These are phyloP conservation scores for Sisor rabdophorus DNA, from an alignment of 2,113 vertebrate species.

Conservation along the genomic window DNA sequence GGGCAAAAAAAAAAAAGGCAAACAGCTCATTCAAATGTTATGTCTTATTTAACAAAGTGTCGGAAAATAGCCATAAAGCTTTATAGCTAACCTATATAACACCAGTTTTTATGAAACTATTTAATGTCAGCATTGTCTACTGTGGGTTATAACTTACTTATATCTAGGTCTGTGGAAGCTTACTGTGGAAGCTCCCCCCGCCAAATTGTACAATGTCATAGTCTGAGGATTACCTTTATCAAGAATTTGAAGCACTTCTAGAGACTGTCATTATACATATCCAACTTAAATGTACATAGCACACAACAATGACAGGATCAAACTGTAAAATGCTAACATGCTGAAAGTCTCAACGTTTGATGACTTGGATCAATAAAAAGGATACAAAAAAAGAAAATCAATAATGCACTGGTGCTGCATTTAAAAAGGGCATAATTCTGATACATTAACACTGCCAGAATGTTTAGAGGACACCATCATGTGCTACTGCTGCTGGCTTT, in stretches of 20 bases:
- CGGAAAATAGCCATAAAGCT: neutral
- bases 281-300: conserved; percentile 3
- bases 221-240: conserved; percentile 6
- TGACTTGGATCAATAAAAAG: conserved; percentile 32
- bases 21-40: conserved; percentile 20
- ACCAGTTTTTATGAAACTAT: neutral
- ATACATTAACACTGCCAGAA: conserved; percentile 17
- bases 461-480: neutral
- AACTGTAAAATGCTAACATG: conserved; percentile 6
- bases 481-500: neutral
- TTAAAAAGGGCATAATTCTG: conserved; percentile 37
- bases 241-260: neutral
- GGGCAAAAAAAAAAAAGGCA: conserved; percentile 14
- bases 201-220: neutral
- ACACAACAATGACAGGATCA: neutral
- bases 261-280: neutral
- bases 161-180: conserved; percentile 20
- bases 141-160: neutral
- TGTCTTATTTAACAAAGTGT: neutral
- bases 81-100: too few species aligned
- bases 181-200: neutral
- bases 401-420: conserved; percentile 40
- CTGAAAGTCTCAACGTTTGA: conserved; percentile 14
- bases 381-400: conserved; percentile 35
- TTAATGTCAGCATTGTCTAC: conserved; percentile 4